A percentile compares a stretch with the other conserved stretches of the same genome.
phyloP scores from a whole-genome alignment of 2,797 vertebrate genomes.

The Sebastes vulpes region DNA sequence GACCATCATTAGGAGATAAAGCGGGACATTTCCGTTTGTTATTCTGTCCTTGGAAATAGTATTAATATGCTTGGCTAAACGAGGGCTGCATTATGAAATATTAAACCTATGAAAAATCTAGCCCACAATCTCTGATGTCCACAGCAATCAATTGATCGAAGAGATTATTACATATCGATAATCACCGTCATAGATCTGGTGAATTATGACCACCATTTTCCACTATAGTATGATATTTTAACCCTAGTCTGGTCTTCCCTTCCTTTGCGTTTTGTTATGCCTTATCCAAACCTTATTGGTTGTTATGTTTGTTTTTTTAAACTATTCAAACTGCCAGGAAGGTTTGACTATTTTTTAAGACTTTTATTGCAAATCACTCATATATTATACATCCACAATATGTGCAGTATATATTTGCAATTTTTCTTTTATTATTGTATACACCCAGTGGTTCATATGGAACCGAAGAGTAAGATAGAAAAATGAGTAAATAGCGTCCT shows the following conservation, averaged over 20 bases:
- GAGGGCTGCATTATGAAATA: not conserved
- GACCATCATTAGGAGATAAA: not conserved
- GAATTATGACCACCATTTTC: not conserved
- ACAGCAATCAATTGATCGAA: not conserved
- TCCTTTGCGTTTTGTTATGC: not conserved
- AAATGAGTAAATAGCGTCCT: no score
- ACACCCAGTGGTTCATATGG: no score
- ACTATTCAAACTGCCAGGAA: not conserved
- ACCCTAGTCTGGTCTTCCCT: not conserved
- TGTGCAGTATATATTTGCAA: no score
- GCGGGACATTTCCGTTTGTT: not conserved
- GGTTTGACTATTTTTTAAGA: not conserved
- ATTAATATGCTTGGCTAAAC: not conserved
- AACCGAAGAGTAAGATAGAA: no score
- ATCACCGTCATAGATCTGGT: not conserved
- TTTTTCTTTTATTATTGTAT: no score
- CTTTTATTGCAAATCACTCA: no score
- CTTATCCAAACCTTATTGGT: not conserved
- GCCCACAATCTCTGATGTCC: not conserved
- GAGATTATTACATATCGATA: not conserved
- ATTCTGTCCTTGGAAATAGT: not conserved
- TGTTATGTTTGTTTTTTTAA: no score
- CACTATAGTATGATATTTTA: not conserved
- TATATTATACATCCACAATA: no score
- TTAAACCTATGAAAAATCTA: not conserved